Evolutionary conservation across 1,140 invertebrate genomes (phyloP), one percentile per base, ranked within the genome.

Genomic region (Epicauta chinensis): DNA sequence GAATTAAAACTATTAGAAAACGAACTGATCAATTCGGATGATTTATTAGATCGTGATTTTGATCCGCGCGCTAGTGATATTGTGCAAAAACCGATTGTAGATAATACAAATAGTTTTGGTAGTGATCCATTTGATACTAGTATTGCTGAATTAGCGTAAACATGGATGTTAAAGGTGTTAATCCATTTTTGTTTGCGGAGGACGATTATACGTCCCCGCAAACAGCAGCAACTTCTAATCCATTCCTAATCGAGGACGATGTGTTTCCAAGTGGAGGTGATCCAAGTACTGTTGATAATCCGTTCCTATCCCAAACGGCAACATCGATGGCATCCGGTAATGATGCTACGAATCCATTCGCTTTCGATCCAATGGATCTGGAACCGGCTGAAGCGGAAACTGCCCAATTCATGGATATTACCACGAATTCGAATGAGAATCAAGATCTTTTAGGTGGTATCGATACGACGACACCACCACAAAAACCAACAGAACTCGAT

Each of bases 91-190:
- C 84, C 84, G 0, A 77, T 77, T 16, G 71, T 75, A 44, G 74
- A 70, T 55, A 64, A 68, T n/a, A 68, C 73, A 56, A 2, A 73
- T 16, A 49, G 35, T 48, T 48, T 49, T 23, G 35, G 36, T 16
- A 35, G 76, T 13, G 87, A 90, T 75, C 87, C 87, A 0, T 90
- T 90, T 67, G 87, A 90, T 61, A 90, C 87, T 1, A 89, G 85
- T 2, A 83, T 85, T 55, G 85, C 85, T 17, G 81, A 83, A 67
- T 59, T 82, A 40, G 65, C 68, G 50, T 61, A 67, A 65, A 74
- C n/a, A 86, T 84, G 60, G 79, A 73, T 60, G 66, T 70, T 0
- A 75, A 75, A 57, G 73, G 75, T 7, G 77, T 74, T 32, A 90
- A 90, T 75, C 86, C 87, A 12, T 90, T 90, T 68, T 70, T 89